Conservation (phyloP, 2,113 vertebrate genomes). For the Chroicocephalus ridibundus region DNA sequence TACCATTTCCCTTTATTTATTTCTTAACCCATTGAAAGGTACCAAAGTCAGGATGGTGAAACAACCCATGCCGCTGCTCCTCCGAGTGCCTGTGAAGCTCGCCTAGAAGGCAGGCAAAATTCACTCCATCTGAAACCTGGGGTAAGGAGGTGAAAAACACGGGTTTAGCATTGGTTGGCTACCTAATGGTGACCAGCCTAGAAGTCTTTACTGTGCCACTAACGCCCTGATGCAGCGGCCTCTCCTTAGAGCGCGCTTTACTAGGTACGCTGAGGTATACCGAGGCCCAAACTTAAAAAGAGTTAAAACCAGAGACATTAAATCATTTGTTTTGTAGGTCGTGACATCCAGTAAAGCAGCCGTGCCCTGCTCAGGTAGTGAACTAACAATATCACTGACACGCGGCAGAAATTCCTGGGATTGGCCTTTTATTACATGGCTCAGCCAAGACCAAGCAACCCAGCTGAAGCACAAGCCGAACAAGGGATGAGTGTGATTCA, state of each 20-base stretch:
- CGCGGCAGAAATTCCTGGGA: accelerated
- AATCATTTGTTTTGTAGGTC: background rate
- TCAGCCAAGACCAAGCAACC: background rate
- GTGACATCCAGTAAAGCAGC: background rate
- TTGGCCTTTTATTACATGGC: background rate
- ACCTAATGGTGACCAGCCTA: background rate
- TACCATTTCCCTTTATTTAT: background rate
- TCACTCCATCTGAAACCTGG: background rate
- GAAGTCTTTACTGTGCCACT: background rate
- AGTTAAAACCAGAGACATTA: background rate
- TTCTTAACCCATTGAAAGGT: background rate
- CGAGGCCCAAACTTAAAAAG: accelerated
- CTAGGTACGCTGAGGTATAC: background rate
- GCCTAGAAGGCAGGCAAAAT: background rate
- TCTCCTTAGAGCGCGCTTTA: background rate
- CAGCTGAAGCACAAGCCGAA: background rate
- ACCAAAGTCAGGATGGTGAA: background rate
- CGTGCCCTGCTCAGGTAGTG: background rate
- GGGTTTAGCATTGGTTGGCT: background rate
- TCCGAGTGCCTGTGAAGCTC: background rate
- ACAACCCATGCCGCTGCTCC: background rate
- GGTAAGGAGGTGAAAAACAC: background rate
- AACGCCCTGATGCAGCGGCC: no score
- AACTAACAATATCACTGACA: background rate
- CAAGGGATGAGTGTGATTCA: background rate